Base-by-base conservation (phyloP, 2,113 vertebrate genomes). In the Cheirogaleus medius region DNA sequence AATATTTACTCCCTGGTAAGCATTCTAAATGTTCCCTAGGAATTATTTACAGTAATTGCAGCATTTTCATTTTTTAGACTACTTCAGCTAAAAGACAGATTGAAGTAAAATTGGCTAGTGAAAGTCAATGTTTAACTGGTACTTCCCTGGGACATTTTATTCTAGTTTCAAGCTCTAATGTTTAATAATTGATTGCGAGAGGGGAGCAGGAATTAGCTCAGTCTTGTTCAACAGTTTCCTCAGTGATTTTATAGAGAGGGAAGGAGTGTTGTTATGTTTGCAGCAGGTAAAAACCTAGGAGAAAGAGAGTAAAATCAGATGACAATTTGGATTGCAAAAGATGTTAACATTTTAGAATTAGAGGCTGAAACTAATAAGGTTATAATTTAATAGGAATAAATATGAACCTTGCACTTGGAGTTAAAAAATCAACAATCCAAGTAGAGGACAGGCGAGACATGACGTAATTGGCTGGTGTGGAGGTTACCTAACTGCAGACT, bases 91-190 rank as follows among this genome's bases (percentile, higher is more conserved):
- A 68, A 91, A 94, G 66, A n/a, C 8, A 23, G 18, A 52, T 0
- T n/a, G 58, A 58, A 56, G 64, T 64, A 64, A 81, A 92, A 52
- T 8, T 47, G 69, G n/a, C 18, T 54, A 87, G 49, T 23, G 21
- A 77, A 77, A 68, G 49, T 92, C 90, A 83, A 49, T 84, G 52
- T 95, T 95, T 87, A 92, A 84, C 80, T 74, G 37, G 17, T 12
- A 12, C 56, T n/a, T 77, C 56, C 37, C 91, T 58, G 27, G 74
- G 63, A 60, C 87, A 76, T 68, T 91, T 81, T 64, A 78, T 82
- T 90, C 76, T 47, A 8, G 8, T 68, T 71, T 78, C 66, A n/a
- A 86, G 81, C 63, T 88, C 82, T 89, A 32, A 44, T 84, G 82
- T 66, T 80, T 81, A 78, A 77, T 95, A 66, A 96, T 90, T 63